Evolutionary conservation across 2,113 vertebrate genomes (phyloP).

Genomic region (Oriolus oriolus): DNA sequence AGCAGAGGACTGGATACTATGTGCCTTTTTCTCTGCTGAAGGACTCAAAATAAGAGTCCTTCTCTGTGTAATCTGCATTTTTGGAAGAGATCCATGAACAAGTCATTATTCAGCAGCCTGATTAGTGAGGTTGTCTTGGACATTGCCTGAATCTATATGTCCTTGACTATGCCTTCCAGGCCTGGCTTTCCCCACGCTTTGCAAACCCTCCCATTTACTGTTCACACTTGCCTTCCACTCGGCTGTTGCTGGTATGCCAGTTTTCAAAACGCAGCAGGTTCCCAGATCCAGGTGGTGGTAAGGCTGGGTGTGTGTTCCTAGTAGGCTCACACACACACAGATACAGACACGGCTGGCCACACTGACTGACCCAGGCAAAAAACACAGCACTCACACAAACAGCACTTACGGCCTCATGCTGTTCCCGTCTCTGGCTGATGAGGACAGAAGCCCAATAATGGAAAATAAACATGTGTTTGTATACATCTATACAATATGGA

Average conservation of each 20-base stretch:
- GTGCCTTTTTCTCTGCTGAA: background rate
- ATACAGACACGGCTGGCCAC: background rate
- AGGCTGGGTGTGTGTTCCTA: background rate
- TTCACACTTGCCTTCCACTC: background rate
- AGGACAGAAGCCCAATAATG: background rate
- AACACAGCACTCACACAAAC: background rate
- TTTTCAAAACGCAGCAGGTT: background rate
- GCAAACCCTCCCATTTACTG: background rate
- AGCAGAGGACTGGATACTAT: background rate
- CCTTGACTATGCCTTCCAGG: background rate
- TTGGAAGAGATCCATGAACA: background rate
- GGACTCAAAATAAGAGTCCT: background rate
- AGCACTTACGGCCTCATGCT: background rate
- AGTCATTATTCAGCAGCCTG: background rate
- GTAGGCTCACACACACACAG: fast-evolving
- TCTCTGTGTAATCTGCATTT: background rate
- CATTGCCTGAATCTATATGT: background rate
- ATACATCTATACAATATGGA: background rate
- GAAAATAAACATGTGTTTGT: background rate
- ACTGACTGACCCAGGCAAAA: background rate
- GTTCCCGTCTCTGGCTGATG: background rate
- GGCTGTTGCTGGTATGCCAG: background rate
- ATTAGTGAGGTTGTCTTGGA: background rate
- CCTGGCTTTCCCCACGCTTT: background rate
- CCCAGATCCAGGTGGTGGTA: background rate